These are phyloP conservation scores for Chymomyza costata DNA, from an alignment of 1,140 invertebrate genomes.

Conservation along the genomic window DNA sequence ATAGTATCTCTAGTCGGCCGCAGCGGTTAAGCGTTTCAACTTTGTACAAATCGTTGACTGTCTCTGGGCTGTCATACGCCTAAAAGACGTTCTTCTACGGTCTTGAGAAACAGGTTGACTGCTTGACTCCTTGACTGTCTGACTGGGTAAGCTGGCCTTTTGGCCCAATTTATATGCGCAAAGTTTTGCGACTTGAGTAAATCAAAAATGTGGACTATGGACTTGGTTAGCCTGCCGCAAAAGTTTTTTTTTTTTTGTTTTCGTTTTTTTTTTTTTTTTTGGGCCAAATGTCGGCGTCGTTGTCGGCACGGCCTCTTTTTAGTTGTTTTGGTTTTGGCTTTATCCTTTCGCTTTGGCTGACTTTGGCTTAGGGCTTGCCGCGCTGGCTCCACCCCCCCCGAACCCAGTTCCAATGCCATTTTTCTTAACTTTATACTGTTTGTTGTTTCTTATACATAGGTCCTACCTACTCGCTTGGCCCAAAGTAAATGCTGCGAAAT, in stretches of 20 bases:
- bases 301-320: constrained; percentile 15
- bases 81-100: too few species aligned
- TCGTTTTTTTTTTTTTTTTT: constrained; percentile 2
- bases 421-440: constrained; percentile 39
- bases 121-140: too few species aligned
- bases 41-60: too few species aligned
- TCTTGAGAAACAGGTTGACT: too few species aligned
- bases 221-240: too few species aligned
- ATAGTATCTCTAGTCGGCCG: too few species aligned
- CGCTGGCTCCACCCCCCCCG: background rate
- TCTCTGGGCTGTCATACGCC: background rate
- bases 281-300: constrained; percentile 10
- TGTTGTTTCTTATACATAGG: constrained; percentile 11
- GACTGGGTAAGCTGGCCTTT: constrained; percentile 6
- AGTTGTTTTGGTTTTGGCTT: constrained; percentile 33
- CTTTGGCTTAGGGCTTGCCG: background rate
- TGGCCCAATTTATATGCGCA: constrained; percentile 62
- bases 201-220: too few species aligned
- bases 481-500: constrained; percentile 52
- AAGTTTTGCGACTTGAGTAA: constrained; percentile 56
- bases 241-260: constrained; percentile 3
- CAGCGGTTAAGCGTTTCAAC: too few species aligned
- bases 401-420: constrained; percentile 26
- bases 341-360: constrained; percentile 24
- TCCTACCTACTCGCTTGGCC: background rate